These are phyloP conservation scores for Mizuhopecten yessoensis DNA, from an alignment of 1,140 invertebrate species.

Conservation along the genomic window DNA sequence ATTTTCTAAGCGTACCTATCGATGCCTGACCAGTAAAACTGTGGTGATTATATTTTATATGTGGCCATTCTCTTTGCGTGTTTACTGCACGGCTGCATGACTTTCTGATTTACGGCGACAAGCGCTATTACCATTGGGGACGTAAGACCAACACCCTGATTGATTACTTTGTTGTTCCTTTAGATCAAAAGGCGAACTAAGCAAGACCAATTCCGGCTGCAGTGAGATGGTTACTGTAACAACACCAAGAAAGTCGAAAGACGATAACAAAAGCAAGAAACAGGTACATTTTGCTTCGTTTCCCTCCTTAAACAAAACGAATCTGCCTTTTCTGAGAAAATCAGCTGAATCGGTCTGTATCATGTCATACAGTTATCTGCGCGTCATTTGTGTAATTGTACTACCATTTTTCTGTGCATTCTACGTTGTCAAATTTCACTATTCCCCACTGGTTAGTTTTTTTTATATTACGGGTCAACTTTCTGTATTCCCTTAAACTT, in stretches of 20 bases:
- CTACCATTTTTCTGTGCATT: too few relatives aligned
- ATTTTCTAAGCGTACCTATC: neutral
- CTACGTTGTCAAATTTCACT: too few relatives aligned
- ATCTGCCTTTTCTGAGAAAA: too few relatives aligned
- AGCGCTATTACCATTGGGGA: neutral
- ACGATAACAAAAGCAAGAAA: slow-evolving; percentile 56
- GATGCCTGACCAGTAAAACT: neutral
- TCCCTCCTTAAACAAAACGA: too few relatives aligned
- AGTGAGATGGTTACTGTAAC: neutral
- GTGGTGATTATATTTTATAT: neutral
- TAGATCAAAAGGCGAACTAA: slow-evolving; percentile 15
- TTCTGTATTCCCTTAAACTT: too few relatives aligned
- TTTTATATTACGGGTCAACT: too few relatives aligned
- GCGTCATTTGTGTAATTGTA: too few relatives aligned
- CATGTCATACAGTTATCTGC: neutral
- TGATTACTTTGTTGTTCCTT: slow-evolving; percentile 4
- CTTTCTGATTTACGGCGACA: slow-evolving; percentile 24
- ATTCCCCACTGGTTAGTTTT: too few relatives aligned
- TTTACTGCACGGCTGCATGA: neutral
- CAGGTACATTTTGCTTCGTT: slow-evolving; percentile 40
- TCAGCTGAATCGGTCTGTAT: neutral
- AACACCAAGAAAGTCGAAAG: slow-evolving; percentile 46
- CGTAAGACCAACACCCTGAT: slow-evolving; percentile 4
- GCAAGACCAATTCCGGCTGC: neutral
- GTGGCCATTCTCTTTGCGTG: neutral